These are phyloP conservation scores for Zaprionus capensis DNA, from an alignment of 1,140 invertebrate species.

Conservation along the genomic window DNA sequence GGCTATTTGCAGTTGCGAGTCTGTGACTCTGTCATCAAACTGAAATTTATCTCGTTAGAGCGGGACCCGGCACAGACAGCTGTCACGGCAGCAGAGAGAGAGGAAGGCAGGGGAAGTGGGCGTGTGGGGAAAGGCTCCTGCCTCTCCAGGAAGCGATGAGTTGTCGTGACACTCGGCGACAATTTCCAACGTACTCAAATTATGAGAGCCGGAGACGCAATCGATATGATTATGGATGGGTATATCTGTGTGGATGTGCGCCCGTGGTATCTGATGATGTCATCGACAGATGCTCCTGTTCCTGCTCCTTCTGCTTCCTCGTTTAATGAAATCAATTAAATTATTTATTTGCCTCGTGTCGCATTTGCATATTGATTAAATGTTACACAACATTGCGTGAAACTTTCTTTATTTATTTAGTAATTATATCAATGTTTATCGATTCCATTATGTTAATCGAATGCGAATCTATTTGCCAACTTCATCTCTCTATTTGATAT, in stretches of 20 bases:
- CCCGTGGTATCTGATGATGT: conserved; percentile 47
- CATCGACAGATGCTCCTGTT: conserved; percentile 58
- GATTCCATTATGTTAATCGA: neutral
- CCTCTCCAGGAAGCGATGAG: conserved; percentile 51
- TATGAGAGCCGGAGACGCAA: conserved; percentile 55
- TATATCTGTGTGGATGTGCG: conserved; percentile 22
- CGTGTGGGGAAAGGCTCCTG: neutral
- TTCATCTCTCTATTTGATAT: neutral
- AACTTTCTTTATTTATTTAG: neutral
- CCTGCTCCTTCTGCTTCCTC: neutral
- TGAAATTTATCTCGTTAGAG: conserved; percentile 80
- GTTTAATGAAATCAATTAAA: conserved; percentile 79
- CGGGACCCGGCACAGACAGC: conserved; percentile 52
- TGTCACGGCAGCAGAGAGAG: conserved; percentile 55
- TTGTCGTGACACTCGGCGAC: conserved; percentile 75
- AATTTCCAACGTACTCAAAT: conserved; percentile 77
- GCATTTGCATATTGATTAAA: conserved; percentile 76
- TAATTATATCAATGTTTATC: neutral
- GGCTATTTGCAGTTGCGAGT: conserved; percentile 65
- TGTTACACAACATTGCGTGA: conserved; percentile 8
- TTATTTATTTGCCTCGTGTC: conserved; percentile 63
- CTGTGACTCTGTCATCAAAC: conserved; percentile 62
- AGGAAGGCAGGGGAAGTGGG: neutral
- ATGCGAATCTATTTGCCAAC: neutral
- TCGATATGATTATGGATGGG: conserved; percentile 53